Conservation (phyloP, 2,888 invertebrate species). For the Altica lythri region DNA sequence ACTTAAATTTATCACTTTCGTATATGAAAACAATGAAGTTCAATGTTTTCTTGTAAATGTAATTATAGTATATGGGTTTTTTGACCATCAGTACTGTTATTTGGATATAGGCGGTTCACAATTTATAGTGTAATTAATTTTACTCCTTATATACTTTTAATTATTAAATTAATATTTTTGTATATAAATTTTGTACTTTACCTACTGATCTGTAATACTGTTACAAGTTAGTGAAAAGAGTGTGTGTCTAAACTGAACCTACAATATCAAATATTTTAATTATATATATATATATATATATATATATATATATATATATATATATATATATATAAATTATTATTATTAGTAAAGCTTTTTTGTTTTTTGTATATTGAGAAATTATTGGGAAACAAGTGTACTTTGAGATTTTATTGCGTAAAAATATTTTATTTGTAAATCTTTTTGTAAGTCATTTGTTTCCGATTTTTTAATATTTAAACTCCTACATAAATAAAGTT, state of each 20-base stretch:
- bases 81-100: no score
- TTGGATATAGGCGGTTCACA: no score
- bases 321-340: not conserved
- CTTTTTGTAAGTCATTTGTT: conserved; percentile 3
- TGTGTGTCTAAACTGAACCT: conserved; percentile 16
- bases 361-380: conserved; percentile 17
- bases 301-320: not conserved
- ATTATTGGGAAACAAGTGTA: conserved; percentile 7
- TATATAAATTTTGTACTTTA: no score
- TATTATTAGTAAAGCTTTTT: not conserved
- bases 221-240: conserved; percentile 12
- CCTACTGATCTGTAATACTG: conserved; percentile 18
- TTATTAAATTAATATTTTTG: no score
- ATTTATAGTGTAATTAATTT: no score
- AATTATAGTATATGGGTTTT: no score
- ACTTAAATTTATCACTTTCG: no score
- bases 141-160: no score
- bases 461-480: conserved; percentile 16
- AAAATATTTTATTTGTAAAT: not conserved
- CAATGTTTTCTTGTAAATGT: no score
- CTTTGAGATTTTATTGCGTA: not conserved
- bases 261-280: conserved; percentile 20
- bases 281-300: conserved; percentile 8
- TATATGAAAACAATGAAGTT: no score
- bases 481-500: conserved; percentile 10